Conservation (phyloP, 1,140 invertebrate species). For the Hyles vespertilio region DNA sequence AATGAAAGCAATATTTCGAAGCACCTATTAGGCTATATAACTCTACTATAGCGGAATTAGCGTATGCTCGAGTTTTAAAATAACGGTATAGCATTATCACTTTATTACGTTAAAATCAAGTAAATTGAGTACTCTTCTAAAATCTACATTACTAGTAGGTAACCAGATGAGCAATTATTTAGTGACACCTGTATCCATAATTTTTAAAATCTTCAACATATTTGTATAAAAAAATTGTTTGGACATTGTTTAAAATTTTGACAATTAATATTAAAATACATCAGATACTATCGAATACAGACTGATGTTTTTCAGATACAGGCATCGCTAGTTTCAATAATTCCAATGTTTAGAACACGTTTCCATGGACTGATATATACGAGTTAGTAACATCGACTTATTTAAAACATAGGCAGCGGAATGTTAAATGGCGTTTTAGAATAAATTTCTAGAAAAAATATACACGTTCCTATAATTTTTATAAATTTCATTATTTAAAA, state of each 20-base stretch:
- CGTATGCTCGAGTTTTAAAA: conserved; percentile 1
- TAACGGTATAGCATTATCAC: conserved; percentile 3
- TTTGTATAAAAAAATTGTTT: too few relatives aligned
- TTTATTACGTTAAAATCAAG: conserved; percentile 2
- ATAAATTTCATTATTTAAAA: conserved; percentile 1
- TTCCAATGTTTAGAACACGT: too few relatives aligned
- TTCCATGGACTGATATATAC: too few relatives aligned
- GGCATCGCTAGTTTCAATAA: too few relatives aligned
- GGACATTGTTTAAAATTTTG: too few relatives aligned
- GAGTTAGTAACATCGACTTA: too few relatives aligned
- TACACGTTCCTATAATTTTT: conserved; percentile 29
- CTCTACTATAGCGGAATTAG: conserved; percentile 17
- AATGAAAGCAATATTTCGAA: conserved; percentile 48
- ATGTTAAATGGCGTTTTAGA: conserved; percentile 33
- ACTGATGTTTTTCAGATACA: too few relatives aligned
- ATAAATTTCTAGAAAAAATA: conserved; percentile 68
- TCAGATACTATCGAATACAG: too few relatives aligned
- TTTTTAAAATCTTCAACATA: neutral
- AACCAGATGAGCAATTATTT: conserved; percentile 19
- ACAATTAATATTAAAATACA: too few relatives aligned
- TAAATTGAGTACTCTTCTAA: conserved; percentile 8
- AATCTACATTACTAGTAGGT: conserved; percentile 12
- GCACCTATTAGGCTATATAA: conserved; percentile 50
- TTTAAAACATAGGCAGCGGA: conserved; percentile 19
- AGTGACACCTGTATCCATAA: conserved; percentile 17